Evolutionary conservation across 1,140 invertebrate genomes (phyloP).

Genomic region (Drosophila pandora): DNA sequence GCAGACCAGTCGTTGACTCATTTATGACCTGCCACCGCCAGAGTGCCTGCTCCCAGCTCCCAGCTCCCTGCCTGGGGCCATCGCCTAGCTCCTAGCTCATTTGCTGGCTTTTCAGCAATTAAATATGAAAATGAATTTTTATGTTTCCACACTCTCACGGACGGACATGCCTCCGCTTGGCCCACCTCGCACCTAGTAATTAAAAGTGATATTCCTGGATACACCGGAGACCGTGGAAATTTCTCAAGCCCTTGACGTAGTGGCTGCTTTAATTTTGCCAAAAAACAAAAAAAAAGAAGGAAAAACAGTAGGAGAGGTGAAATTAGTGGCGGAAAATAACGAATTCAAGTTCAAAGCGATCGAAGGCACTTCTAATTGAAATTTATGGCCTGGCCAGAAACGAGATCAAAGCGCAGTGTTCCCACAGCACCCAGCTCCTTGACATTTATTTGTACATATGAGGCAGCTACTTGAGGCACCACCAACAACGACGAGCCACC

Average conservation of each 20-base stretch:
- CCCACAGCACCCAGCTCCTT: conserved; percentile 51
- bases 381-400: conserved; percentile 55
- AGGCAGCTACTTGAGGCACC: conserved; percentile 42
- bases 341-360: conserved; percentile 45
- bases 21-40: conserved; percentile 65
- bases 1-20: conserved; percentile 68
- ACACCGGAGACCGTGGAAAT: not conserved
- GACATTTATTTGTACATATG: conserved; percentile 60
- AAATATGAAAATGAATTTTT: conserved; percentile 78
- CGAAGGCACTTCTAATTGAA: conserved; percentile 44
- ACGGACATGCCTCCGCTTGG: not conserved
- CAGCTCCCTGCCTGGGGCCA: conserved; percentile 3
- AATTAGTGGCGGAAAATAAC: not conserved
- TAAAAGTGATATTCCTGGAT: conserved; percentile 42
- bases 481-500: conserved; percentile 14
- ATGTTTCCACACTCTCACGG: conserved; percentile 43
- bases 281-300: not conserved
- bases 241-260: not conserved
- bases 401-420: conserved; percentile 53
- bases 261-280: not conserved
- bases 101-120: conserved; percentile 64
- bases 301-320: not conserved
- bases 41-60: conserved; percentile 2
- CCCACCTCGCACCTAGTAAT: conserved; percentile 51
- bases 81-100: conserved; percentile 50